Base-by-base conservation (phyloP, 2,113 vertebrate species). In the Cygnus atratus region DNA sequence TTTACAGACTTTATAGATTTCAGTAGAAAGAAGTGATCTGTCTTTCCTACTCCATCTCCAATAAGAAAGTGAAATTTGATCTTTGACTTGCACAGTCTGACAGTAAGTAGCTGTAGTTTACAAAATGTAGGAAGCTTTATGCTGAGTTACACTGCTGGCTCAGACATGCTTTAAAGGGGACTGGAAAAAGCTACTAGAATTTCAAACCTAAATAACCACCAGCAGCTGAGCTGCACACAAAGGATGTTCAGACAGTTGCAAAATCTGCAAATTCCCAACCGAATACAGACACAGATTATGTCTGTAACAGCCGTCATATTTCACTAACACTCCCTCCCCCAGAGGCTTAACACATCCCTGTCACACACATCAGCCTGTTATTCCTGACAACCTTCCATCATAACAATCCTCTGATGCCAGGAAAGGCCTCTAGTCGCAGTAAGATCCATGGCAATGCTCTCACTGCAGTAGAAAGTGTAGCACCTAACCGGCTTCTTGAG, bases 1-100 rank as follows among this genome's bases (percentile, higher is more conserved):
- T 93, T 94, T 81, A 90, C 39, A 86, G 87, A 88, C 85, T 85
- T 90, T 67, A 91, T 78, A 88, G 44, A 88, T 94, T 93, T 89
- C 85, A 74, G 75, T 59, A 86, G 78, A 87, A 90, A 89, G 44
- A 75, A 96, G 85, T 67, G 50, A 96, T 77, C 76, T 72, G 28
- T 71, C 90, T 90, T 74, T 63, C 79, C 83, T 93, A 88, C 61
- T 78, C 68, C 65, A 78, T 81, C 72, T 90, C 80, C 75, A 97
- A 77, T 35, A 77, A 76, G 87, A 76, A 85, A 71, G 68, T 75
- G 88, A 92, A 90, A 96, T 75, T 1, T 43, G 57, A 96, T 81
- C 92, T 72, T 24, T 44, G 61, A 75, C 84, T 87, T 77, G 68
- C 48, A 74, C 79, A 90, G 91, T 68, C 87, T 63, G 33, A 94